Conservation (phyloP, 2,888 invertebrate genomes). For the Dermolepida albohirtum region DNA sequence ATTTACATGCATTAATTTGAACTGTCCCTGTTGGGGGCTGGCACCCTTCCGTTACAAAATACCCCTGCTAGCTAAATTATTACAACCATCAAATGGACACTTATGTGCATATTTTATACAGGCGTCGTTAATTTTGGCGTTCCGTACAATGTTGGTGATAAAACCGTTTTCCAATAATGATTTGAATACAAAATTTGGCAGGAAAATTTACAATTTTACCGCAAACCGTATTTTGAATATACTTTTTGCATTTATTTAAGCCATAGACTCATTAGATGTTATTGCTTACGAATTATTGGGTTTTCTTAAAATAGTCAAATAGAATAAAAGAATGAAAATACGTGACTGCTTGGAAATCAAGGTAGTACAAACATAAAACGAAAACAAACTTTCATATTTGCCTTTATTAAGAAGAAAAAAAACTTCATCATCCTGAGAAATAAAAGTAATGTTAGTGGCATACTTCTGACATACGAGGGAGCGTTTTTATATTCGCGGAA, state of each 20-base stretch:
- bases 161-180: slow-evolving; percentile 31
- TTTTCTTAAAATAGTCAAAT: too few relatives aligned
- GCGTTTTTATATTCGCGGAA: too few relatives aligned
- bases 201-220: slow-evolving; percentile 4
- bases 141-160: slow-evolving; percentile 36
- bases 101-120: slow-evolving; percentile 43
- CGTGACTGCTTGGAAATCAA: too few relatives aligned
- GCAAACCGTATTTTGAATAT: neutral
- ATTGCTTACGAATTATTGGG: too few relatives aligned
- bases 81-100: slow-evolving; percentile 42
- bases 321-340: too few relatives aligned
- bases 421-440: too few relatives aligned
- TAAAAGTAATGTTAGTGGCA: too few relatives aligned
- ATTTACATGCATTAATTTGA: slow-evolving; percentile 43
- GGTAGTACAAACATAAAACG: too few relatives aligned
- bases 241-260: neutral
- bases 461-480: too few relatives aligned
- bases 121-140: slow-evolving; percentile 41
- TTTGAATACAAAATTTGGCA: slow-evolving; percentile 12
- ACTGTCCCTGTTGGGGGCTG: slow-evolving; percentile 37
- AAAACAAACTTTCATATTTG: too few relatives aligned
- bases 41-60: slow-evolving; percentile 40
- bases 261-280: too few relatives aligned
- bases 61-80: slow-evolving; percentile 41
- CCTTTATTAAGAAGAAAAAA: too few relatives aligned